A percentile compares a stretch with the other conserved stretches of the same genome.
Conservation (phyloP, 2,113 vertebrate species). For the Lontra canadensis region DNA sequence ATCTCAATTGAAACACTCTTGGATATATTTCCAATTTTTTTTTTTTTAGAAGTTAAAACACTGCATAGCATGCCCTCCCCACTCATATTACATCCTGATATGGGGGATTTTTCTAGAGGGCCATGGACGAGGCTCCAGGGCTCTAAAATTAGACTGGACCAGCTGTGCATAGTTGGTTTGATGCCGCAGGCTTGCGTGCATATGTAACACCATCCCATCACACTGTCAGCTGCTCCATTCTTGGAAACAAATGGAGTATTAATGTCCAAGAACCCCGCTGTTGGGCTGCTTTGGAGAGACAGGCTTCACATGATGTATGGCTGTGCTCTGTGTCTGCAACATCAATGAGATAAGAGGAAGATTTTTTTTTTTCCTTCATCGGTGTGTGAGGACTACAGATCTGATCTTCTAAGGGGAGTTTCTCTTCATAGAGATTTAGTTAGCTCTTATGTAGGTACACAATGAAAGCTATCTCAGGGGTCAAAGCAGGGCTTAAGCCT, state of each 20-base stretch:
- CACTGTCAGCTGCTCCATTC: not conserved
- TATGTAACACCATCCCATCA: not conserved
- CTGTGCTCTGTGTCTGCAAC: not conserved
- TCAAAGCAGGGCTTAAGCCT: not conserved
- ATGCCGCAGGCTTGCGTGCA: not conserved
- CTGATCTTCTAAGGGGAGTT: not conserved
- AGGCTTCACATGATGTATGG: not conserved
- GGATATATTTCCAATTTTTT: not conserved
- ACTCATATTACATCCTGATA: not conserved
- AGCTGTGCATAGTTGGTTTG: slow-evolving; percentile 47
- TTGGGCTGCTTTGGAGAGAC: not conserved
- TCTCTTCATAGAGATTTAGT: not conserved
- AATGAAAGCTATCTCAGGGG: not conserved
- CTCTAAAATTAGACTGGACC: slow-evolving; percentile 53
- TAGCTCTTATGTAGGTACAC: not conserved
- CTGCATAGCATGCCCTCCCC: not conserved
- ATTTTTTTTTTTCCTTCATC: not conserved
- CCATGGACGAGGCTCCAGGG: not conserved
- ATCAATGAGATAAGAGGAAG: not conserved
- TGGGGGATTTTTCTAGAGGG: slow-evolving; percentile 18
- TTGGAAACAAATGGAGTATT: slow-evolving; percentile 19
- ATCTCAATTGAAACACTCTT: not conserved
- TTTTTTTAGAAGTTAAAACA: slow-evolving; percentile 27
- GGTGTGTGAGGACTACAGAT: not conserved
- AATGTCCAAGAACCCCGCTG: not conserved